These are phyloP conservation scores for Cyclura pinguis DNA, from an alignment of 2,797 vertebrate species.

Conservation along the genomic window DNA sequence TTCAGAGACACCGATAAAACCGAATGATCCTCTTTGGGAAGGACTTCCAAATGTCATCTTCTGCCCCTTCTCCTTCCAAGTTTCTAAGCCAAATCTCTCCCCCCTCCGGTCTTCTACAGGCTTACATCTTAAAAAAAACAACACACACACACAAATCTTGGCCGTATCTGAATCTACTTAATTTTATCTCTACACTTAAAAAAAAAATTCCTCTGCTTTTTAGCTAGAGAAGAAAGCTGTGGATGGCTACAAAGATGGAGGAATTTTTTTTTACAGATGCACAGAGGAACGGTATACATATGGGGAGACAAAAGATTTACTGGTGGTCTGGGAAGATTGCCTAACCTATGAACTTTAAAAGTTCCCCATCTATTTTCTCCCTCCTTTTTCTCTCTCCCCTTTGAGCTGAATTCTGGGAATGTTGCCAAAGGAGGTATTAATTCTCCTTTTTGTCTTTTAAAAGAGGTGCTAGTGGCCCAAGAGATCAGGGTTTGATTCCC, in stretches of 20 bases:
- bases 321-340: neutral
- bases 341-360: neutral
- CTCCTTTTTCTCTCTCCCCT: too few species aligned
- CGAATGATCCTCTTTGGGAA: too few species aligned
- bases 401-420: neutral
- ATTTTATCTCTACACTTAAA: neutral
- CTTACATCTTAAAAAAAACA: neutral
- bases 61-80: neutral
- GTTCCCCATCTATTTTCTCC: neutral
- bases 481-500: too few species aligned
- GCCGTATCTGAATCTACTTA: neutral
- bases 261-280: too few species aligned
- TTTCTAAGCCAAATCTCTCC: neutral
- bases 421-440: neutral
- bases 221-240: neutral
- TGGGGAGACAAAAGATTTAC: neutral
- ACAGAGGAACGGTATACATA: neutral
- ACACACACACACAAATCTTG: neutral
- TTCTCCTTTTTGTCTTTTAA: neutral
- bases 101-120: neutral
- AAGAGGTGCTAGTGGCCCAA: neutral
- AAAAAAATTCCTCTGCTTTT: neutral
- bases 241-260: neutral
- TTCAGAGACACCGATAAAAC: neutral
- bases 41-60: neutral